These are phyloP conservation scores for Xanthorhoe spadicearia DNA, from an alignment of 2,888 invertebrate species.

Conservation along the genomic window DNA sequence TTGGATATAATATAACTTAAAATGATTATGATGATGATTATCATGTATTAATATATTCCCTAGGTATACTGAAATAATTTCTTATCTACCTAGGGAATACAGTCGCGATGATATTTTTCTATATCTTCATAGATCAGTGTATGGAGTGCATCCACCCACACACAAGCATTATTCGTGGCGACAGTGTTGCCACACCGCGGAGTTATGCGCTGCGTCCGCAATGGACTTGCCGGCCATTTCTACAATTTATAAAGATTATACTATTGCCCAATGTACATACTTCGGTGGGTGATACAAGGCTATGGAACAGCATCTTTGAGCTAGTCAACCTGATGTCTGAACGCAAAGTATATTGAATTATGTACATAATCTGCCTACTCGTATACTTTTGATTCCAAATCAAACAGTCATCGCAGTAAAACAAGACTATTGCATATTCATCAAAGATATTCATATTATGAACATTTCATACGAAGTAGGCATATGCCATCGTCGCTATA, in stretches of 20 bases:
- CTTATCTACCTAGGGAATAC: no score
- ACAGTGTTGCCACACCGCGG: slow-evolving; percentile 66
- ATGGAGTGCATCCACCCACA: slow-evolving; percentile 75
- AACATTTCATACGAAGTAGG: no score
- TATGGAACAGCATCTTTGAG: neutral
- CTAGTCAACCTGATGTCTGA: neutral
- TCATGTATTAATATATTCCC: no score
- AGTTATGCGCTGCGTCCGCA: slow-evolving; percentile 61
- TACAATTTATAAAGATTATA: slow-evolving; percentile 61
- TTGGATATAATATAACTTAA: no score
- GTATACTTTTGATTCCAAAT: neutral
- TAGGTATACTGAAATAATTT: no score
- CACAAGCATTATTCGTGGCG: slow-evolving; percentile 69
- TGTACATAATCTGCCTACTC: neutral
- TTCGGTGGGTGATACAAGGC: slow-evolving; percentile 10
- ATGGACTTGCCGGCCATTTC: slow-evolving; percentile 48
- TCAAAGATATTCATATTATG: no score
- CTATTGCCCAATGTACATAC: slow-evolving; percentile 35
- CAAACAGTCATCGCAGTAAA: neutral
- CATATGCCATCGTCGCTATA: no score
- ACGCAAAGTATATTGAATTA: neutral
- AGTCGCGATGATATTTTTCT: no score
- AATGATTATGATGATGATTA: no score
- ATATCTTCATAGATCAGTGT: slow-evolving; percentile 36
- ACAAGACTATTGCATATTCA: no score